These are phyloP conservation scores for Lacanobia wlatinum DNA, from an alignment of 2,888 invertebrate genomes.

Conservation along the genomic window DNA sequence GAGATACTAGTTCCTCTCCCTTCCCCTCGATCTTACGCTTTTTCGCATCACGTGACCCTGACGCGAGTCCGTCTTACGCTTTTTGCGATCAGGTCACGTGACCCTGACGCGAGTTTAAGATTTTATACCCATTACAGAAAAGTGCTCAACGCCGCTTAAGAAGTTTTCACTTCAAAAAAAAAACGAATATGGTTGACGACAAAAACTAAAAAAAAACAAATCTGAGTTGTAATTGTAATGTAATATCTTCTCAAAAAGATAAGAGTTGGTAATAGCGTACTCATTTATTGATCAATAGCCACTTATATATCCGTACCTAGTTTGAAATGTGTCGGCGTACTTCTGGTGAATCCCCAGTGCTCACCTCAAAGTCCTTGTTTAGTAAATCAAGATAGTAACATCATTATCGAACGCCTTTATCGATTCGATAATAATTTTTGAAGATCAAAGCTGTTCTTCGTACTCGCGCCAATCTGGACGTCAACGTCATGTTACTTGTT, in stretches of 20 bases:
- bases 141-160: too few relatives aligned
- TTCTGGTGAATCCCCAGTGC: slow-evolving; percentile 48
- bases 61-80: too few relatives aligned
- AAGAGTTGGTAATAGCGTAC: background rate
- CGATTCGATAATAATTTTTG: slow-evolving; percentile 44
- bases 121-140: too few relatives aligned
- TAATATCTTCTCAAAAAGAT: background rate
- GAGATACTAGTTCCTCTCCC: too few relatives aligned
- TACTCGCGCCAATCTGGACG: slow-evolving; percentile 69
- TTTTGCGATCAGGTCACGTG: too few relatives aligned
- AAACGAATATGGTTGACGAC: too few relatives aligned
- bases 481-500: slow-evolving; percentile 31
- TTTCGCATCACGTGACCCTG: too few relatives aligned
- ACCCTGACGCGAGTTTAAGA: too few relatives aligned
- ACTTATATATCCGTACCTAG: background rate
- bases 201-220: background rate
- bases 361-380: slow-evolving; percentile 11
- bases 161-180: too few relatives aligned
- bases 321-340: background rate
- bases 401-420: slow-evolving; percentile 53
- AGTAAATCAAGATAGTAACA: slow-evolving; percentile 42
- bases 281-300: background rate
- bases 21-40: too few relatives aligned
- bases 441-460: slow-evolving; percentile 78
- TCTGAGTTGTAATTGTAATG: background rate